A percentile compares a stretch with the other conserved stretches of the same genome.
phyloP scores from a whole-genome alignment of 2,113 vertebrate species.

The Scalopus aquaticus region DNA sequence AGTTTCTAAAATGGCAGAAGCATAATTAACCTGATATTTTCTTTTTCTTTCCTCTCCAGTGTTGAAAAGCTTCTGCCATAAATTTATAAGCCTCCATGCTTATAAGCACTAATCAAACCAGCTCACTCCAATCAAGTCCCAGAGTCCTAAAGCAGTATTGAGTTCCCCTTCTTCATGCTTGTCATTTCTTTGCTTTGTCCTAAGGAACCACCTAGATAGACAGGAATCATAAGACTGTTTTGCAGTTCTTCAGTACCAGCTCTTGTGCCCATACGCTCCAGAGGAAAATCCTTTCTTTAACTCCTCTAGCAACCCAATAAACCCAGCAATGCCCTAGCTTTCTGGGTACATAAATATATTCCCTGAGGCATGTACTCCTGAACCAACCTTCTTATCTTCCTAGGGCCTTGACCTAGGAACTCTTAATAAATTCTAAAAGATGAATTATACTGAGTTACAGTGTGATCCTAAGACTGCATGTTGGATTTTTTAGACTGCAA shows the following conservation, averaged over 20 bases:
- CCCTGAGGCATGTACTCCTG: background rate
- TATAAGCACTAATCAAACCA: background rate
- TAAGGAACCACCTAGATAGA: background rate
- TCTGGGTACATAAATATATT: background rate
- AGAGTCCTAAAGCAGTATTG: background rate
- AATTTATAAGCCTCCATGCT: background rate
- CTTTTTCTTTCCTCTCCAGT: background rate
- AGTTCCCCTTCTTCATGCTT: background rate
- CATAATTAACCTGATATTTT: background rate
- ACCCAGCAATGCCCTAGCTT: background rate
- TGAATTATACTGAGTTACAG: slow-evolving; percentile 35
- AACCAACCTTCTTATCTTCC: background rate
- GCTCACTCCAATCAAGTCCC: background rate
- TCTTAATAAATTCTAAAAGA: background rate
- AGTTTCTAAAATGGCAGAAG: slow-evolving; percentile 30
- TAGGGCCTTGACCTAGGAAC: background rate
- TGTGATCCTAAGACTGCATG: background rate
- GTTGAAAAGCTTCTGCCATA: background rate
- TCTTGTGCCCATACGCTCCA: background rate
- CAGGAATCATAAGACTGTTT: background rate
- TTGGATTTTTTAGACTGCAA: slow-evolving; percentile 41
- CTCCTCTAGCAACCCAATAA: background rate
- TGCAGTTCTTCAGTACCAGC: background rate
- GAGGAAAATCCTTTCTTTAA: slow-evolving; percentile 20
- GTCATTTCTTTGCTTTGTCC: background rate